Evolutionary conservation across 2,113 vertebrate species (phyloP).

Genomic region (Serinus canaria): DNA sequence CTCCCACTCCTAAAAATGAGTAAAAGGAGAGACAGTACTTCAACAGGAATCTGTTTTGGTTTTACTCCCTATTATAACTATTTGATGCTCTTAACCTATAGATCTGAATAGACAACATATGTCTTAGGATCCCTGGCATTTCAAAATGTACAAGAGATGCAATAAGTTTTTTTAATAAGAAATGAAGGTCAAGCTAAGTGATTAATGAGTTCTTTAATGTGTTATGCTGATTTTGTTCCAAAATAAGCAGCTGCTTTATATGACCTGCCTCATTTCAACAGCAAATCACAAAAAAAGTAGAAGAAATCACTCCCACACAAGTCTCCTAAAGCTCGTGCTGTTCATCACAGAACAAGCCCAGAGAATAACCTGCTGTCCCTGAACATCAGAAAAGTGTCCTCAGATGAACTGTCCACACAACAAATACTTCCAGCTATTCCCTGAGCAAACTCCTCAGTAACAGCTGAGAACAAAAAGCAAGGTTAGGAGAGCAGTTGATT

Average conservation of each 20-base stretch:
- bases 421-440: neutral
- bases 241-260: slow-evolving; percentile 52
- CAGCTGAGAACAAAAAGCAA: neutral
- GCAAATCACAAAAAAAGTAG: neutral
- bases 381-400: neutral
- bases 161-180: neutral
- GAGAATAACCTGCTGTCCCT: slow-evolving; percentile 17
- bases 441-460: neutral
- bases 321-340: neutral
- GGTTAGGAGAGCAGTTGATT: neutral
- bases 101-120: neutral
- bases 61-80: neutral
- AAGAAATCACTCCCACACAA: slow-evolving; percentile 21
- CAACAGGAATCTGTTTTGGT: neutral
- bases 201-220: slow-evolving; percentile 28
- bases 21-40: neutral
- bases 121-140: neutral
- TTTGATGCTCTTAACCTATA: neutral
- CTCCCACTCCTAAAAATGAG: neutral
- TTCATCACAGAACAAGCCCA: neutral
- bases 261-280: slow-evolving; percentile 34
- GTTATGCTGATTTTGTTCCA: slow-evolving; percentile 32
- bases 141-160: neutral
- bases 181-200: neutral
- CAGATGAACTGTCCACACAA: neutral